These are phyloP conservation scores for Xyrauchen texanus DNA, from an alignment of 2,113 vertebrate species.

Conservation along the genomic window DNA sequence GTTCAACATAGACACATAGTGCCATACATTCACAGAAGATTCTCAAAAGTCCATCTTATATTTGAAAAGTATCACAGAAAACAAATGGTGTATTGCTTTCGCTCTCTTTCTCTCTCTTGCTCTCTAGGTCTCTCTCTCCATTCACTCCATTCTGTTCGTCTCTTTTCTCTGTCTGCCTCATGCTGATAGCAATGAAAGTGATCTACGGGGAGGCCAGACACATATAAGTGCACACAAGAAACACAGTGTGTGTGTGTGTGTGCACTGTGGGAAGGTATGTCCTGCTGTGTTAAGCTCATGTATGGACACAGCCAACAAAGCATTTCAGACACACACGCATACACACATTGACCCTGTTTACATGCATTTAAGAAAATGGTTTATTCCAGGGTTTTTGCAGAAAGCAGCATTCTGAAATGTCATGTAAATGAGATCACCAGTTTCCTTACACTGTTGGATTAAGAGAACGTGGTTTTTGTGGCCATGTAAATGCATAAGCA, in stretches of 20 bases:
- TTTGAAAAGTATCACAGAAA: slow-evolving; percentile 28
- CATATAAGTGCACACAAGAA: not conserved
- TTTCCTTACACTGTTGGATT: too few species aligned
- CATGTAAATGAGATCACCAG: too few species aligned
- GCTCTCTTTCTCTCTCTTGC: not conserved
- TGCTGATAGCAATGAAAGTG: slow-evolving; percentile 49
- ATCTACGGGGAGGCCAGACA: slow-evolving; percentile 38
- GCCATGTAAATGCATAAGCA: too few species aligned
- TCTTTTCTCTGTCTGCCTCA: slow-evolving; percentile 28
- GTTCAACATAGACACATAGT: slow-evolving; percentile 1
- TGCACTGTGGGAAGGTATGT: slow-evolving; percentile 3
- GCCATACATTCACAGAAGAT: not conserved
- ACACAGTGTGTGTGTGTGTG: not conserved
- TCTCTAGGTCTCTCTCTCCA: not conserved
- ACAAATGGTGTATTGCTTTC: slow-evolving; percentile 9
- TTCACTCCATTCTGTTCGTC: not conserved
- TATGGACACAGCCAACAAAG: slow-evolving; percentile 24
- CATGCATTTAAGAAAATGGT: too few species aligned
- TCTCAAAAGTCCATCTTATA: slow-evolving; percentile 28
- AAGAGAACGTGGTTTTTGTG: too few species aligned
- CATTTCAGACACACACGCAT: slow-evolving; percentile 37
- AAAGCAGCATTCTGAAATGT: too few species aligned
- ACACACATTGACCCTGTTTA: not conserved
- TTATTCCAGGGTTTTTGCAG: too few species aligned
- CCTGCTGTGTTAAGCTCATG: slow-evolving; percentile 35